Evolutionary conservation across 2,797 vertebrate genomes (phyloP).

Genomic region (Gephyroberyx darwinii): DNA sequence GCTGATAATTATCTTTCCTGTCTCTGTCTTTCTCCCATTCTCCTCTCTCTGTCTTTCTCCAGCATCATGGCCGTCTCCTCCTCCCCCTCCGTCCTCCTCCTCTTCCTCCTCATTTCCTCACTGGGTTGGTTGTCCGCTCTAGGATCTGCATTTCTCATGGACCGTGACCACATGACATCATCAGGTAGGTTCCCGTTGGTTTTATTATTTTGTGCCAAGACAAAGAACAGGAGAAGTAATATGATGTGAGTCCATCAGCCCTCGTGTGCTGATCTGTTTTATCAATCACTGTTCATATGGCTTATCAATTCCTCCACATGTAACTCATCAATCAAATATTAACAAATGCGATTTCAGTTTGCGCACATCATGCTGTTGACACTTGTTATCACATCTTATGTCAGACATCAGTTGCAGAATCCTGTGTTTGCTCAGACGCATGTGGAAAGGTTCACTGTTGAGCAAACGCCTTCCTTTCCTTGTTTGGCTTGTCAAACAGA

Average conservation of each 20-base stretch:
- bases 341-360: conserved; percentile 58
- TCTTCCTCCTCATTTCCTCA: conserved; percentile 65
- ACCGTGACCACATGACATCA: conserved; percentile 48
- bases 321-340: conserved; percentile 66
- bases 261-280: background rate
- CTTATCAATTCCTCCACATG: conserved; percentile 13
- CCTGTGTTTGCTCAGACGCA: conserved; percentile 68
- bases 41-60: conserved; percentile 27
- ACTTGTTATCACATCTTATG: conserved; percentile 71
- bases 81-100: conserved; percentile 46
- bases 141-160: conserved; percentile 57
- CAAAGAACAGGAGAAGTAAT: background rate
- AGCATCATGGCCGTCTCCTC: conserved; percentile 67
- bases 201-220: conserved; percentile 12
- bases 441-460: conserved; percentile 74
- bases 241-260: conserved; percentile 1
- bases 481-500: conserved; percentile 71
- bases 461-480: conserved; percentile 73
- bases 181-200: conserved; percentile 61
- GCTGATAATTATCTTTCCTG: conserved; percentile 60
- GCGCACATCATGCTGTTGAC: conserved; percentile 59
- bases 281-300: conserved; percentile 2
- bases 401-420: conserved; percentile 76
- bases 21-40: background rate
- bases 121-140: conserved; percentile 63